These are phyloP conservation scores for Mionectes olivaceus DNA, from an alignment of 2,797 vertebrate genomes.

Conservation along the genomic window DNA sequence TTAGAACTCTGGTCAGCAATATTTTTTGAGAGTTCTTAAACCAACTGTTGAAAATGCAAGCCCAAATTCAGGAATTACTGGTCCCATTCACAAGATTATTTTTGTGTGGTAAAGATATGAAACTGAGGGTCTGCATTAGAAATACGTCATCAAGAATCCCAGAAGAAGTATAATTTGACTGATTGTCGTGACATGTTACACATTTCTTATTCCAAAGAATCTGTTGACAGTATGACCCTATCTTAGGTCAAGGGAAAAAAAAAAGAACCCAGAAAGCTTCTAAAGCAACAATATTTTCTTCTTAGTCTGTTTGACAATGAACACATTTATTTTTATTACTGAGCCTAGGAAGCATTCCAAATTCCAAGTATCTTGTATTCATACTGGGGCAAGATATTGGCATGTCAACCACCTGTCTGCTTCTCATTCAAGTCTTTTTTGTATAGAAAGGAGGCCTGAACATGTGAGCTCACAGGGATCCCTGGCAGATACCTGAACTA, in stretches of 20 bases:
- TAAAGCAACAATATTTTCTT: background rate
- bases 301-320: background rate
- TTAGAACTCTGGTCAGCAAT: background rate
- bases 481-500: background rate
- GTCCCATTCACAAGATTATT: background rate
- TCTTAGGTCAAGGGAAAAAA: background rate
- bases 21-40: background rate
- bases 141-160: background rate
- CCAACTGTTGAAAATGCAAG: background rate
- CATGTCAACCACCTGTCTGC: background rate
- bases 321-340: background rate
- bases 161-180: background rate
- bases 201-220: background rate
- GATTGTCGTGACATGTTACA: background rate
- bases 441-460: background rate
- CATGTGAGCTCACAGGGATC: background rate
- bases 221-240: background rate
- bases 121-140: background rate
- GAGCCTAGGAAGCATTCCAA: background rate
- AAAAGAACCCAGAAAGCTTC: fast-evolving
- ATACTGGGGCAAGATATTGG: background rate
- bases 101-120: background rate
- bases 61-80: background rate
- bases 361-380: background rate
- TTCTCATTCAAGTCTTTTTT: background rate